A percentile compares a stretch with the other conserved stretches of the same genome.
Evolutionary conservation across 2,888 invertebrate species (phyloP).

Genomic region (Julus scanicus): DNA sequence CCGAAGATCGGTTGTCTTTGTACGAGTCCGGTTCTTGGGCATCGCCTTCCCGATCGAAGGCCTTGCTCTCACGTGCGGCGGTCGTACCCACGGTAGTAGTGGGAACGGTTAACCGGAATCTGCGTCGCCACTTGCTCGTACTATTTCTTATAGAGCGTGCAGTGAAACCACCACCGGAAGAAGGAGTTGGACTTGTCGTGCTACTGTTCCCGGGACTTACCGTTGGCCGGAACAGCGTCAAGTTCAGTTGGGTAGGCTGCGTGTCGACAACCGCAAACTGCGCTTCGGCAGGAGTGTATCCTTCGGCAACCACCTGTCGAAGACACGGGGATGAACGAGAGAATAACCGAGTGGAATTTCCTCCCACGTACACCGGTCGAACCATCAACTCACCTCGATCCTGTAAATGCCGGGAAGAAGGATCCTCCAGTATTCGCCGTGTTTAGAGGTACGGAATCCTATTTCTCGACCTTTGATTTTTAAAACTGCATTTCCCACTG

Average conservation of each 20-base stretch:
- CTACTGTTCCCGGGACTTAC: conserved; percentile 34
- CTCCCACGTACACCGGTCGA: no score
- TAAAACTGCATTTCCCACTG: conserved; percentile 81
- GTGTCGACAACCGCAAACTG: conserved; percentile 88
- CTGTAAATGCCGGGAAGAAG: conserved; percentile 87
- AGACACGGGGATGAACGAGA: neutral
- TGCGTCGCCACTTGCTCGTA: conserved; percentile 15
- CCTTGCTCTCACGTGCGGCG: neutral
- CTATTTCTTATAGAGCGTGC: conserved; percentile 30
- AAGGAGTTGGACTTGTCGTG: neutral
- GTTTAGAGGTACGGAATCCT: conserved; percentile 84
- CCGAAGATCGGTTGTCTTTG: neutral
- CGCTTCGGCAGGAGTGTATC: conserved; percentile 83
- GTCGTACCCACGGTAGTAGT: neutral
- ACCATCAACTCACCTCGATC: conserved; percentile 74
- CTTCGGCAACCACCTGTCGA: conserved; percentile 82
- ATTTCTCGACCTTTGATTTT: conserved; percentile 85
- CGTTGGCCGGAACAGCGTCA: conserved; percentile 71
- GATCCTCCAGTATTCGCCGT: conserved; percentile 96
- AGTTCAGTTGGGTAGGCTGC: conserved; percentile 85
- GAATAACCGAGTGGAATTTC: no score
- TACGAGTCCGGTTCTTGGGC: neutral
- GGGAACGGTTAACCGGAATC: neutral
- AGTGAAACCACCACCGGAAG: conserved; percentile 46
- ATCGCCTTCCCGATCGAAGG: neutral